Evolutionary conservation across 2,797 vertebrate species (phyloP).

Genomic region (Novumbra hubbsi): DNA sequence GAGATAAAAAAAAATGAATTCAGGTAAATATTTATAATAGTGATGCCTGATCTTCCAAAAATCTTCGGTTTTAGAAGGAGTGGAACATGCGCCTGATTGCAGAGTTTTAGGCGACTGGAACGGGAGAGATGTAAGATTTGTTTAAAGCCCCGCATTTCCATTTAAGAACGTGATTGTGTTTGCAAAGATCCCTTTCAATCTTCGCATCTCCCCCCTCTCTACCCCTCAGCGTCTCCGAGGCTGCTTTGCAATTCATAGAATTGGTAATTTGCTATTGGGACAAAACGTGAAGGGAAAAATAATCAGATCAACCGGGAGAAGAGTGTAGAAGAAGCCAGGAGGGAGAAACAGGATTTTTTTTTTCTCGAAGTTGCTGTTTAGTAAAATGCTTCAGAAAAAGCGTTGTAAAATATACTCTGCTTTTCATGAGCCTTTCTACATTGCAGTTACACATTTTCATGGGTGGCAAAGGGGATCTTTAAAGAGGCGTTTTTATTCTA

Average conservation of each 20-base stretch:
- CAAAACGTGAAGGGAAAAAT: constrained; percentile 92
- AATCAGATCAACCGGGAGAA: constrained; percentile 86
- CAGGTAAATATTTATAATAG: constrained; percentile 79
- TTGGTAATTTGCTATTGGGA: constrained; percentile 93
- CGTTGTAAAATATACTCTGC: constrained; percentile 50
- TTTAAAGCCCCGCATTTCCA: constrained; percentile 89
- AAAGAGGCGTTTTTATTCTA: neutral
- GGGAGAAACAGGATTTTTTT: constrained; percentile 65
- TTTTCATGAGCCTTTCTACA: constrained; percentile 34
- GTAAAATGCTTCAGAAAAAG: constrained; percentile 65
- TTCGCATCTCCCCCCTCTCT: constrained; percentile 75
- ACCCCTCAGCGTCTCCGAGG: constrained; percentile 83
- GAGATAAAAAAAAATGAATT: constrained; percentile 64
- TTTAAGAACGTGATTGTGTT: constrained; percentile 92
- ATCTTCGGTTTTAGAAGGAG: constrained; percentile 73
- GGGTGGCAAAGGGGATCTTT: constrained; percentile 18
- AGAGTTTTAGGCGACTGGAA: constrained; percentile 85
- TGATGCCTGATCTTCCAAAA: constrained; percentile 67
- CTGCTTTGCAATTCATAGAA: constrained; percentile 94
- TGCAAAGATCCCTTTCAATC: constrained; percentile 89
- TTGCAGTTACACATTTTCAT: constrained; percentile 39
- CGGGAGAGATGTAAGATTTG: constrained; percentile 87
- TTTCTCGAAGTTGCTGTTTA: constrained; percentile 70
- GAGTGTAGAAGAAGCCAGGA: constrained; percentile 71
- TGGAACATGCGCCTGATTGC: constrained; percentile 81